Base-by-base conservation (phyloP, 1,140 invertebrate species). In the Anastatus disparis region DNA sequence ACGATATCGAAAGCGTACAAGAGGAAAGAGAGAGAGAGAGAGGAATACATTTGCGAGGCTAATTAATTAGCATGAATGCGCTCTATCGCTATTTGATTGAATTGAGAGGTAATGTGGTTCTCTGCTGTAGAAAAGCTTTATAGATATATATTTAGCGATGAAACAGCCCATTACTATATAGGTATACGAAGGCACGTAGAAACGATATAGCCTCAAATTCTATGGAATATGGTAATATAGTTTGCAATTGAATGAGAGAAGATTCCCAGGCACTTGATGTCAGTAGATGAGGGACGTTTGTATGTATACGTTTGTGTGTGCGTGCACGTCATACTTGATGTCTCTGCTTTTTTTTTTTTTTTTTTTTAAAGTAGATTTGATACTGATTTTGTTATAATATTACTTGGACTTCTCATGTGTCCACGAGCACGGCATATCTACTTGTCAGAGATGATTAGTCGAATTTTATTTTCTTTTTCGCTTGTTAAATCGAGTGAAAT, bases 31-130 rank as follows among this genome's bases (percentile, higher is more conserved):
- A 22, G 13, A n/a, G 50, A 8, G 44, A 58, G 53, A 29, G 15
- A 38, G 62, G 55, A 27, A 13, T 31, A 35, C 13, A 62, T 29
- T 13, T 62, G 63, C 0, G 22, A n/a, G 31, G 35, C 70, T 78
- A 78, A 80, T 78, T 78, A 80, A 79, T 77, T 79, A 73, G 74
- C 77, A 78, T 78, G 76, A 74, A 77, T 79, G 77, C 77, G 68
- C n/a, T n/a, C n/a, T n/a, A n/a, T n/a, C n/a, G n/a, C n/a, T n/a
- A n/a, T n/a, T 74, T 70, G 61, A 67, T 75, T 72, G 75, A 76
- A 76, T 64, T 26, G 64, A 77, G 63, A 50, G 61, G 13, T 40
- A n/a, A n/a, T n/a, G n/a, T n/a, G n/a, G n/a, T n/a, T n/a, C n/a
- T n/a, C n/a, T n/a, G n/a, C n/a, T n/a, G n/a, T n/a, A n/a, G n/a